Evolutionary conservation across 2,888 invertebrate species (phyloP), one percentile per base, ranked within the genome.

Genomic region (Drosophila pseudotalamancana): DNA sequence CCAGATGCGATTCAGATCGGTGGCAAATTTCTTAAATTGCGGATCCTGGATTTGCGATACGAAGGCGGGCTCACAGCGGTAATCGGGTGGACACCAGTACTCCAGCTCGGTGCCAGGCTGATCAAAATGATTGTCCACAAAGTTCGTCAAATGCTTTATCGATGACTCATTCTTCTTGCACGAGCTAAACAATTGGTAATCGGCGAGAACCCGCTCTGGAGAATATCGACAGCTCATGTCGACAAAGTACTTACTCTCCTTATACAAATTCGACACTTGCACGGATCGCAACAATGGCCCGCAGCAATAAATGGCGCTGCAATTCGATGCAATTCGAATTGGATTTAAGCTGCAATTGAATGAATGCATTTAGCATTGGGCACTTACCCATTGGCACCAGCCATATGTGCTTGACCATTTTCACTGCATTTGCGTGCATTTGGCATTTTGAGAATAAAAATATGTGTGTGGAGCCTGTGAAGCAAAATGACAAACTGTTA

Each of bases 171-270:
- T 83, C 11, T 56, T 67, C 27, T 69, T 65, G 27, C 80, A 72
- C 12, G 73, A 54, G 18, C 65, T 51, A 3, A 83, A 79, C 94
- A 88, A 95, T 6, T 93, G 90, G 86, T 95, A 97, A 54, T 92
- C 92, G 3, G 91, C 89, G 86, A 95, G 88, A 1, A 95, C 95
- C 71, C 93, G 92, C 72, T 94, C 93, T 4, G 95, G 94, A 0
- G 94, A 92, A 40, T 92, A 89, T 87, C 94, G 95, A 81, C 97
- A 92, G 92, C 95, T 95, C 96, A 96, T 96, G 87, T 97, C 97
- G 14, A 97, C 97, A 92, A 97, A 97, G 35, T 96, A 95, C 90
- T 97, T 98, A 42, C 96, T 96, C 92, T 97, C 97, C 34, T 93
- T 92, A 92, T 94, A 96, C 49, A 97, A 92, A 21, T 93, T 93